Evolutionary conservation across 2,888 invertebrate species (phyloP), one percentile per base, ranked within the genome.

Genomic region (Allygus modestus): DNA sequence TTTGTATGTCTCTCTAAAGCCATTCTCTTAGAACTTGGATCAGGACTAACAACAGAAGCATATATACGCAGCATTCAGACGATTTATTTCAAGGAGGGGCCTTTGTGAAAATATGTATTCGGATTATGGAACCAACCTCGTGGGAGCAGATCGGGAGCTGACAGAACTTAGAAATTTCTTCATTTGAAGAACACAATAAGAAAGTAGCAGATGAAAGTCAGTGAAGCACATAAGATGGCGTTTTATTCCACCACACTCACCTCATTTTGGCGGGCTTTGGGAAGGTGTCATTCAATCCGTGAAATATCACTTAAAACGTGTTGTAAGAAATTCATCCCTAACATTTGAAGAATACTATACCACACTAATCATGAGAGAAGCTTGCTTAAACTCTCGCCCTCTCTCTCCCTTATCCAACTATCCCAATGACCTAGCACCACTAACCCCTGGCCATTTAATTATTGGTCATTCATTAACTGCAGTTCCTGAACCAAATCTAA

Each of bases 231-330:
- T 88, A 11, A 69, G 85, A 1, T 90, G 89, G 89, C 87, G 89
- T 43, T 91, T 90, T 77, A 89, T 87, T 23, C 89, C 89, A 2
- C 89, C 89, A 4, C 84, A 84, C 31, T 87, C 89, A 4, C 89
- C 89, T 0, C 89, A 90, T 81, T 89, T 89, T 65, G 89, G 90
- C 1, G 89, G 89, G 0, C 77, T 89, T 4, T 90, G 89, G 89
- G 26, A 90, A 84, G 88, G 89, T 0, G 88, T 88, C 2, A 89
- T 90, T 0, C 89, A 89, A 71, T 88, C 88, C 0, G 85, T 88
- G 0, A 90, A 90, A 85, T 87, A 85, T 84, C 89, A 89, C 83
- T 69, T 90, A 0, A 87, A 86, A 23, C 85, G 89, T n/a, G 85
- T 88, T 0, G 73, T 89, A 4, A 88, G 88, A 0, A 86, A 81